These are phyloP conservation scores for Bombylius major DNA, from an alignment of 2,888 invertebrate genomes.

Conservation along the genomic window DNA sequence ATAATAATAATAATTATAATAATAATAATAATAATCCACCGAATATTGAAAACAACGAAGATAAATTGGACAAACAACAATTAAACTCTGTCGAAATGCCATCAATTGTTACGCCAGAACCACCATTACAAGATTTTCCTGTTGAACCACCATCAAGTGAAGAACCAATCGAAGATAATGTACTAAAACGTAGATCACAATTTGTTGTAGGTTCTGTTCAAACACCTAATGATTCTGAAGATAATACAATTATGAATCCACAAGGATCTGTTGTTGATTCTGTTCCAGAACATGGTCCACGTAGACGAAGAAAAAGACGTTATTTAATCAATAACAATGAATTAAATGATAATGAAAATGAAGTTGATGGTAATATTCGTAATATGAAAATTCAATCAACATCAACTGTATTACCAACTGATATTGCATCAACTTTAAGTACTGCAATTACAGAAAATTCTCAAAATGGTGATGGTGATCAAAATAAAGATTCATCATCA, in stretches of 20 bases:
- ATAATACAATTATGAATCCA: constrained; percentile 5
- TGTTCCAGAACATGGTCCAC: constrained; percentile 53
- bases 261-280: constrained; percentile 42
- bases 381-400: not conserved
- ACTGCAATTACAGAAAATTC: not conserved
- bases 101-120: constrained; percentile 5
- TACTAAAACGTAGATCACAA: constrained; percentile 34
- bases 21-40: not conserved
- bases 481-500: not conserved
- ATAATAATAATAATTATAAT: not conserved
- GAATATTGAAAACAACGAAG: not conserved
- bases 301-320: constrained; percentile 34
- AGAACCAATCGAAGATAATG: constrained; percentile 4
- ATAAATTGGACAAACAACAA: not conserved
- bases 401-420: not conserved
- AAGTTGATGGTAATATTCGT: constrained; percentile 33
- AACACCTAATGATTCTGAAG: not conserved
- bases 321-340: constrained; percentile 29
- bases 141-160: not conserved
- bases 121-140: not conserved
- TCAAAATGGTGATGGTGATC: constrained; percentile 4
- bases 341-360: constrained; percentile 39
- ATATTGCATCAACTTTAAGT: not conserved
- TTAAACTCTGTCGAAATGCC: not conserved
- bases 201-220: constrained; percentile 52